phyloP scores from a whole-genome alignment of 2,888 invertebrate species.

The Agrotis exclamationis region DNA sequence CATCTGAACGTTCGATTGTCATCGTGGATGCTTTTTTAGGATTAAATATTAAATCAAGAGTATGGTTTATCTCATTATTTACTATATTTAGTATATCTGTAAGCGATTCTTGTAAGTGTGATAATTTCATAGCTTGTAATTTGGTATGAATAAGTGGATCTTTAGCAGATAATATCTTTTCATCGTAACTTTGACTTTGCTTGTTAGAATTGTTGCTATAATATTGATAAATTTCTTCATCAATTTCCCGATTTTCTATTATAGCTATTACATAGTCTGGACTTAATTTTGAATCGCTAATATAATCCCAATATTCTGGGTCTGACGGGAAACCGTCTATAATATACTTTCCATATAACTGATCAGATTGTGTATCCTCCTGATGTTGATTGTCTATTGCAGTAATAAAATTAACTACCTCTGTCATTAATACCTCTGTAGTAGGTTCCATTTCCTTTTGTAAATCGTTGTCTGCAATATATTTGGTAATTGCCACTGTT shows the following conservation, averaged over 20 bases:
- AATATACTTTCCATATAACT: slow-evolving; percentile 90
- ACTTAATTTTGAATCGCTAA: slow-evolving; percentile 82
- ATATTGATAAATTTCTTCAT: slow-evolving; percentile 75
- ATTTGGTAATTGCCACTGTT: slow-evolving; percentile 77
- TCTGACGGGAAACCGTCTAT: slow-evolving; percentile 91
- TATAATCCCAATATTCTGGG: slow-evolving; percentile 84
- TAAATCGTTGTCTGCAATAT: slow-evolving; percentile 82
- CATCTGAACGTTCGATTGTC: slow-evolving; percentile 64
- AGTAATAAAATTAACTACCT: slow-evolving; percentile 80
- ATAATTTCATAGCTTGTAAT: slow-evolving; percentile 63
- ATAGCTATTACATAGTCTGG: slow-evolving; percentile 91
- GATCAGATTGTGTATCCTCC: slow-evolving; percentile 70
- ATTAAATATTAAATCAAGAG: slow-evolving; percentile 50
- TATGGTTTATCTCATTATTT: slow-evolving; percentile 65
- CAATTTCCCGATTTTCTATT: slow-evolving; percentile 87
- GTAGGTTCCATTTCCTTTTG: slow-evolving; percentile 84
- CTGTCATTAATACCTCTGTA: slow-evolving; percentile 83
- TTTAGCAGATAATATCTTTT: slow-evolving; percentile 74
- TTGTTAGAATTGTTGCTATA: slow-evolving; percentile 80
- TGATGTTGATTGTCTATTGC: slow-evolving; percentile 78
- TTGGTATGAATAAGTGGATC: slow-evolving; percentile 81
- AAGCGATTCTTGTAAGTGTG: slow-evolving; percentile 44
- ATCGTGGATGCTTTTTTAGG: slow-evolving; percentile 27
- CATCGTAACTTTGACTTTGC: slow-evolving; percentile 74
- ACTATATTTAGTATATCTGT: slow-evolving; percentile 72